Conservation (phyloP, 2,113 vertebrate species). For the Lethenteron reissneri region DNA sequence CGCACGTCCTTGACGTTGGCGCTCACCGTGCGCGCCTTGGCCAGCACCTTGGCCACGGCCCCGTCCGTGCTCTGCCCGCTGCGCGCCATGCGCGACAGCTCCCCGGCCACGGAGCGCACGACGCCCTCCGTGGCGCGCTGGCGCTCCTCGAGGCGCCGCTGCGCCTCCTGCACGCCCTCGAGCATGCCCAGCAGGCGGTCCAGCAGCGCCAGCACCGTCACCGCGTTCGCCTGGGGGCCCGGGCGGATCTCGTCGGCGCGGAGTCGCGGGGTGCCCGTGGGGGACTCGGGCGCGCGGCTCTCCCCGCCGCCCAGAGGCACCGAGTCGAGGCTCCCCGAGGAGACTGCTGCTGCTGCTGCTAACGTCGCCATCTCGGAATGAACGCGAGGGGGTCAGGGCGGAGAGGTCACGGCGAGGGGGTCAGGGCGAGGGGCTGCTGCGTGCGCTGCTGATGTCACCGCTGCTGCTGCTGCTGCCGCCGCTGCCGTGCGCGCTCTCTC, state of each 20-base stretch:
- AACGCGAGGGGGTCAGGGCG: too few species aligned
- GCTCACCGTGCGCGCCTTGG: slow-evolving; percentile 66
- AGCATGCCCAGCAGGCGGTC: slow-evolving; percentile 80
- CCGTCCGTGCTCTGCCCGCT: slow-evolving; percentile 46
- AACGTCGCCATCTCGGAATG: too few species aligned
- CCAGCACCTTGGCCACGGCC: slow-evolving; percentile 64
- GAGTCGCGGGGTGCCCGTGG: too few species aligned
- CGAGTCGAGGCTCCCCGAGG: too few species aligned
- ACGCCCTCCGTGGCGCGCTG: slow-evolving; percentile 58
- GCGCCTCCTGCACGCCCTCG: slow-evolving; percentile 61
- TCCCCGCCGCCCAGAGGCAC: too few species aligned
- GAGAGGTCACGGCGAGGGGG: too few species aligned
- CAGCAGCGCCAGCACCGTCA: slow-evolving; percentile 74
- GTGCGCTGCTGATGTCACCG: too few species aligned
- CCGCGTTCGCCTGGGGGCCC: slow-evolving; percentile 53
- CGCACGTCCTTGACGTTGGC: slow-evolving; percentile 50
- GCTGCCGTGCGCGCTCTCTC: too few species aligned
- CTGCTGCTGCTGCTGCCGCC: too few species aligned
- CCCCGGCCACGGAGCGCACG: slow-evolving; percentile 48
- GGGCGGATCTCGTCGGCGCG: slow-evolving; percentile 20
- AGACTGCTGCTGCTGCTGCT: too few species aligned
- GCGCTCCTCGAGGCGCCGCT: slow-evolving; percentile 61
- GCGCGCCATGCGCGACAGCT: slow-evolving; percentile 52
- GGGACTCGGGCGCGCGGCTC: too few species aligned
- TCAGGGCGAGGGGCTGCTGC: too few species aligned